phyloP scores from a whole-genome alignment of 2,888 invertebrate genomes.

The Drosophila pseudotakahashii region DNA sequence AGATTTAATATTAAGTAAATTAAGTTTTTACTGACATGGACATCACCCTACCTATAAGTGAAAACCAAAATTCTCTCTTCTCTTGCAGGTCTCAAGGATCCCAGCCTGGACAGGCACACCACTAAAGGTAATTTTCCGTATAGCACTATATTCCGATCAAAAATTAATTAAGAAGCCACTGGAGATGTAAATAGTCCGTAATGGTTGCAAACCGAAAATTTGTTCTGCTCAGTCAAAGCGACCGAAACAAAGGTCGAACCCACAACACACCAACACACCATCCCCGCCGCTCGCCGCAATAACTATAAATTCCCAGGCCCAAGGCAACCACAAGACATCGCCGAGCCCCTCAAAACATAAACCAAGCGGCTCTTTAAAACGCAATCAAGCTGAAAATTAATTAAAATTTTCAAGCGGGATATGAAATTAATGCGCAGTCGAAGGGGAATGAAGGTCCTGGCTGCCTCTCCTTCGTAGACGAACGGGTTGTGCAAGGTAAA shows the following conservation, averaged over 20 bases:
- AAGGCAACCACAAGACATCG: constrained; percentile 46
- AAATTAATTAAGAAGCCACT: constrained; percentile 66
- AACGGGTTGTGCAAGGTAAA: constrained; percentile 28
- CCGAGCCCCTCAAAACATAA: constrained; percentile 47
- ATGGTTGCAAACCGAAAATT: constrained; percentile 65
- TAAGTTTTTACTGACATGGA: neutral
- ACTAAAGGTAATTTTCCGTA: constrained; percentile 63
- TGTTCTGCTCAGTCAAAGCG: constrained; percentile 52
- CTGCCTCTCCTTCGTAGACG: neutral
- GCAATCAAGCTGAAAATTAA: constrained; percentile 84
- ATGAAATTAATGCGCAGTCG: constrained; percentile 75
- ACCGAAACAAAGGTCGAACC: constrained; percentile 52
- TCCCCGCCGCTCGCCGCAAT: constrained; percentile 57
- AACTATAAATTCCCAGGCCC: constrained; percentile 71
- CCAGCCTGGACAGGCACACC: constrained; percentile 80
- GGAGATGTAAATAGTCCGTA: constrained; percentile 56
- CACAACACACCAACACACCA: constrained; percentile 15
- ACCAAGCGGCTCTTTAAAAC: constrained; percentile 79
- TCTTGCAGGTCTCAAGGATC: constrained; percentile 80
- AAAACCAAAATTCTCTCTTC: constrained; percentile 17
- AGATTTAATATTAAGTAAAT: too few relatives aligned
- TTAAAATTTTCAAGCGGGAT: constrained; percentile 82
- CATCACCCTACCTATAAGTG: too few relatives aligned
- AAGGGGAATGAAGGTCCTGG: constrained; percentile 45
- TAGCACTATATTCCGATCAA: constrained; percentile 24